A percentile compares a stretch with the other conserved stretches of the same genome.
phyloP scores from a whole-genome alignment of 2,888 invertebrate species.

The Dasypolia templi region DNA sequence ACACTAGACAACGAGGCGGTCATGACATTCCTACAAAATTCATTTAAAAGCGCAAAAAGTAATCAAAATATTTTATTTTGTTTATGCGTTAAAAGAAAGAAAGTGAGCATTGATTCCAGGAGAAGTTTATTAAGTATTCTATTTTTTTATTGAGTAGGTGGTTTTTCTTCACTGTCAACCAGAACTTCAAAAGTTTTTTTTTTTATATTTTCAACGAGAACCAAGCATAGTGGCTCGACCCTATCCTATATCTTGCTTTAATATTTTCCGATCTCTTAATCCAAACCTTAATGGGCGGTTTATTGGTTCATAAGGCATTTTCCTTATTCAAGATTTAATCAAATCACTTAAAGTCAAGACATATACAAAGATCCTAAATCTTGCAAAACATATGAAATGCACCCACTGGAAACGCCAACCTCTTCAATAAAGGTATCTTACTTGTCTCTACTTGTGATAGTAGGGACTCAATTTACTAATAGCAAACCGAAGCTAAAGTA shows the following conservation, averaged over 20 bases:
- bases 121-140: neutral
- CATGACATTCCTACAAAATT: neutral
- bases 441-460: slow-evolving; percentile 20
- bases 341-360: slow-evolving; percentile 5
- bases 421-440: slow-evolving; percentile 13
- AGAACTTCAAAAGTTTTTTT: neutral
- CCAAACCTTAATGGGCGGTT: slow-evolving; percentile 12
- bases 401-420: neutral
- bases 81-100: neutral
- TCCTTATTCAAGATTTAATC: slow-evolving; percentile 5
- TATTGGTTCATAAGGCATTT: slow-evolving; percentile 4
- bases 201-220: neutral
- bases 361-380: neutral
- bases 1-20: neutral
- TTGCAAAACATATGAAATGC: slow-evolving; percentile 2
- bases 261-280: neutral
- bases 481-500: slow-evolving; percentile 68
- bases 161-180: too few species aligned
- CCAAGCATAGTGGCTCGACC: neutral
- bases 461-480: slow-evolving; percentile 42
- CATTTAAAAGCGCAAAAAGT: neutral
- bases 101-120: neutral
- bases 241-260: neutral
- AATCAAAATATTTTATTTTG: neutral
- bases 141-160: neutral